Percentiles rank a stretch among this genome's conserved stretches.
Conservation (phyloP, 2,113 vertebrate genomes). For the Lates calcarifer region DNA sequence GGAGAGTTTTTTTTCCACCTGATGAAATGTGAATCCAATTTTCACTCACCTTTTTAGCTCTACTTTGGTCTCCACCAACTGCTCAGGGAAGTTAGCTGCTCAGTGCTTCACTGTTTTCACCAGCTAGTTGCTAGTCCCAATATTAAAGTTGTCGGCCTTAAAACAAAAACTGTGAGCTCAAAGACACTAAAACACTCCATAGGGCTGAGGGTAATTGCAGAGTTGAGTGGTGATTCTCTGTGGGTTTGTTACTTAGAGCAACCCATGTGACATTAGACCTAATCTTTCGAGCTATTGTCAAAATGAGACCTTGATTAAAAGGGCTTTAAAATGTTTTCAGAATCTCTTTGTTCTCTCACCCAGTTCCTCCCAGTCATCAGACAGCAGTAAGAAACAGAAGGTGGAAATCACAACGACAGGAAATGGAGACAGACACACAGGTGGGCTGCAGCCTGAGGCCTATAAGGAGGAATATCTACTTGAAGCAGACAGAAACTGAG, state of each 20-base stretch:
- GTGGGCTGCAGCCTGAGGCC: slow-evolving; percentile 67
- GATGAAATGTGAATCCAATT: background rate
- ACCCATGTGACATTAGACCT: background rate
- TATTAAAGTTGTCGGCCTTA: no score
- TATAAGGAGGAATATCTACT: background rate
- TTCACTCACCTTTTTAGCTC: background rate
- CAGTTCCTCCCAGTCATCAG: slow-evolving; percentile 90
- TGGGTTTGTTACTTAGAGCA: background rate
- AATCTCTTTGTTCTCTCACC: slow-evolving; percentile 20
- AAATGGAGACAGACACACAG: slow-evolving; percentile 70
- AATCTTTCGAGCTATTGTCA: background rate
- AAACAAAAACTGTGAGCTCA: no score
- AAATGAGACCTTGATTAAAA: background rate
- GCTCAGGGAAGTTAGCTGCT: no score
- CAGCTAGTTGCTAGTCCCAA: background rate
- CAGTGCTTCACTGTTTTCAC: background rate
- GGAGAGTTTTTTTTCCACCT: background rate
- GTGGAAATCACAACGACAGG: slow-evolving; percentile 82
- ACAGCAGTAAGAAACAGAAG: slow-evolving; percentile 93
- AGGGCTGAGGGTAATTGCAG: no score
- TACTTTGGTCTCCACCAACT: background rate
- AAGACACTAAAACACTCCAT: no score
- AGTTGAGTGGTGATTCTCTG: no score
- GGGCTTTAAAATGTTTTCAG: background rate
- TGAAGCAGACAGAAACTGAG: slow-evolving; percentile 6